phyloP scores from a whole-genome alignment of 2,113 vertebrate genomes.

The Harpagus bidentatus region DNA sequence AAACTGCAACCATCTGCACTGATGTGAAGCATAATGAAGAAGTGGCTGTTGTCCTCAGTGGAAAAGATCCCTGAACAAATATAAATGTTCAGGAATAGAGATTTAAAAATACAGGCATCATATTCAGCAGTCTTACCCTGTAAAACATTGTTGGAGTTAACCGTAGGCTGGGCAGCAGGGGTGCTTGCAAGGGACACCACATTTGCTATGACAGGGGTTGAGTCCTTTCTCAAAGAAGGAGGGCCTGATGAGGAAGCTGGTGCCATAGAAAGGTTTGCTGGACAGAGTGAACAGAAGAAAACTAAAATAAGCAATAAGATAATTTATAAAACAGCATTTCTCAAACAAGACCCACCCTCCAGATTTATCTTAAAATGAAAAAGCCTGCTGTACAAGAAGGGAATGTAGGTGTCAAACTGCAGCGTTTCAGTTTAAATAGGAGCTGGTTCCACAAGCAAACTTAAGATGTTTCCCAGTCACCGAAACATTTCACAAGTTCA shows the following conservation, averaged over 20 bases:
- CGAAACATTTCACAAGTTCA: not conserved
- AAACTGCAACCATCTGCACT: not conserved
- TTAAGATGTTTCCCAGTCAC: not conserved
- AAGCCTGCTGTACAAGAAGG: not conserved
- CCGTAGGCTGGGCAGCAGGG: conserved; percentile 76
- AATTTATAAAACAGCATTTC: not conserved
- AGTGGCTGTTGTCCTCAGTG: not conserved
- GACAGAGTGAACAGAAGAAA: conserved; percentile 41
- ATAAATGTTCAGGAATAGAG: not conserved
- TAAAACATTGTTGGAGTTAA: conserved; percentile 78
- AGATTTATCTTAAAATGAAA: not conserved
- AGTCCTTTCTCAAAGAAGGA: conserved; percentile 79
- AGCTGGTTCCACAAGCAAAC: not conserved
- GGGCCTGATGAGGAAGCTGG: conserved; percentile 73
- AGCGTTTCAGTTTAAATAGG: not conserved
- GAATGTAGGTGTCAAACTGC: not conserved
- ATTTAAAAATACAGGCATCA: not conserved
- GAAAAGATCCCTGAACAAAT: not conserved
- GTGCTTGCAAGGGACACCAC: conserved; percentile 89
- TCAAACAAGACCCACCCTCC: conserved; percentile 1
- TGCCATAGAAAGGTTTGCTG: conserved; percentile 75
- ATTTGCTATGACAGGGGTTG: conserved; percentile 92
- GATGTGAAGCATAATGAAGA: not conserved
- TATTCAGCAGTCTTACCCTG: conserved; percentile 75
- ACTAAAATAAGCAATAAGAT: not conserved